Evolutionary conservation across 2,888 invertebrate species (phyloP), one percentile per base, ranked within the genome.

Genomic region (Listrodromus nycthemerus): DNA sequence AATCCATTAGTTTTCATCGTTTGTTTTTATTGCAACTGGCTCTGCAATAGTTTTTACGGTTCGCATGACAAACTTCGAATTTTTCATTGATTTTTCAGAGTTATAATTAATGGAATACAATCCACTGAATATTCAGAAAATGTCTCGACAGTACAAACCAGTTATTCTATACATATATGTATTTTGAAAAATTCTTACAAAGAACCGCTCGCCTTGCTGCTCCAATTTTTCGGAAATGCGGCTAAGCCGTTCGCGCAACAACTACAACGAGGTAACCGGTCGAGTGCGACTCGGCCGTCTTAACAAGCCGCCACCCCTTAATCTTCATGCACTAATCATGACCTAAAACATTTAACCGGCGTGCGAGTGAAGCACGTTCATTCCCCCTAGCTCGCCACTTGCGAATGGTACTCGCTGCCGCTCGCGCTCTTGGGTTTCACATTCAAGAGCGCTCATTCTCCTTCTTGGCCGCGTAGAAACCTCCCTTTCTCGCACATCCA

Each of bases 281-380:
- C 61, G 73, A 73, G 70, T 67, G 21, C 33, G 48, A 21, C 81
- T 80, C 80, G 78, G 4, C 45, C 74, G 74, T 74, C 82, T 83
- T 79, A 82, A 82, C 69, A 82, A 82, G 79, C 79, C 82, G 81
- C 86, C 77, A 67, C 70, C 73, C 87, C 86, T 89, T 88, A 87
- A 85, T 87, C 87, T 89, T 89, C 87, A 88, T 89, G 89, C 84
- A 89, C 90, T 90, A 90, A 90, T 90, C 90, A 89, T 87, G 89
- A 85, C 87, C 87, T 89, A 88, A 89, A 88, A 87, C 89, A 90
- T 90, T 87, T 83, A 88, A 85, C 87, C 67, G 71, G 78, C 48
- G 61, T 48, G 82, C 55, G 30, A 71, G 79, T 69, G 10, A 66
- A 82, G 84, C 65, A 55, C 75, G 82, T 77, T 70, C 71, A 55